A percentile compares a stretch with the other conserved stretches of the same genome.
phyloP scores from a whole-genome alignment of 2,797 vertebrate species.

The Chanos chanos region DNA sequence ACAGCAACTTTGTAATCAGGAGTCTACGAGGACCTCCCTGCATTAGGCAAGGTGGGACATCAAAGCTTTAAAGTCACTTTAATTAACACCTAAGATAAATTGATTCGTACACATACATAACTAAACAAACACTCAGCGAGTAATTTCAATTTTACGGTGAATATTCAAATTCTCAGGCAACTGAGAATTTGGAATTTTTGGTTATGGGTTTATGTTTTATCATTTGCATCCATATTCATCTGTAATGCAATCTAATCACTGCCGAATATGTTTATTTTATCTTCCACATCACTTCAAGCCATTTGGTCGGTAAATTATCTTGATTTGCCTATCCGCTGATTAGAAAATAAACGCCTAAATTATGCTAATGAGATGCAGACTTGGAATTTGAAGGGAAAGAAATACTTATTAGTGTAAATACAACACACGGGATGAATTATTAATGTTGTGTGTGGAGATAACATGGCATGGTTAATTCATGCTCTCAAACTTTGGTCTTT shows the following conservation, averaged over 20 bases:
- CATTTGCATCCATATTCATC: too few relatives aligned
- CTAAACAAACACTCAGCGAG: too few relatives aligned
- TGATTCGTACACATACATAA: too few relatives aligned
- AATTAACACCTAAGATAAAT: too few relatives aligned
- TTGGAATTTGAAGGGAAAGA: slow-evolving; percentile 34
- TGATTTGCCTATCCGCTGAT: slow-evolving; percentile 27
- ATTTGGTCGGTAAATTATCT: slow-evolving; percentile 4
- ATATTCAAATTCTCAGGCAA: neutral
- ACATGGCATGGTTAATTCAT: slow-evolving; percentile 61
- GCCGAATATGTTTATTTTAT: neutral
- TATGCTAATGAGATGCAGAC: slow-evolving; percentile 41
- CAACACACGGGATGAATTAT: slow-evolving; percentile 53
- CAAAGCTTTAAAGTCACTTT: too few relatives aligned
- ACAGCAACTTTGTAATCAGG: neutral
- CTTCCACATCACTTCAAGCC: neutral
- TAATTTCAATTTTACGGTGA: neutral
- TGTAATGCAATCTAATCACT: too few relatives aligned
- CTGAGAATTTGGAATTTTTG: too few relatives aligned
- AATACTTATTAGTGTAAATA: slow-evolving; percentile 61
- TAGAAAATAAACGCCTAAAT: slow-evolving; percentile 10
- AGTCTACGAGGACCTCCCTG: neutral
- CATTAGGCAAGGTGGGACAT: too few relatives aligned
- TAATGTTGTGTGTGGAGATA: slow-evolving; percentile 44
- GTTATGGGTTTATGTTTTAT: too few relatives aligned
- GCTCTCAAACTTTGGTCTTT: slow-evolving; percentile 27